These are phyloP conservation scores for Peromyscus nudipes DNA, from an alignment of 2,797 vertebrate species.

Conservation along the genomic window DNA sequence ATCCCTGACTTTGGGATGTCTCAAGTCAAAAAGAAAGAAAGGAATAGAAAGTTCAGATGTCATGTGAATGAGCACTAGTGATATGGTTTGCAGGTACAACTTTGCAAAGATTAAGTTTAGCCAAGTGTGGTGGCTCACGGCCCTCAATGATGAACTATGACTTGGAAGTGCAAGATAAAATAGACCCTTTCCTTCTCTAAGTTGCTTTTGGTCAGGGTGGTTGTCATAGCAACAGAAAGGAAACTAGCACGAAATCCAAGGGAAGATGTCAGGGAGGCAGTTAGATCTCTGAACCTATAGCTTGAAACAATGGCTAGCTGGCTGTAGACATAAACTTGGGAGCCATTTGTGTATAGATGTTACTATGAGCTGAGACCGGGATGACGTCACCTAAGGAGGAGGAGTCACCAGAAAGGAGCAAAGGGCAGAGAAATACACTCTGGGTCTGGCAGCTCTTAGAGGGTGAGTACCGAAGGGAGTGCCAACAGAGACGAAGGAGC, in stretches of 20 bases:
- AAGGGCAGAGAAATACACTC: neutral
- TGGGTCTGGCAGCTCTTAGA: neutral
- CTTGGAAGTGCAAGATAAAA: neutral
- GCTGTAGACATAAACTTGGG: neutral
- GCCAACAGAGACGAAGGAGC: neutral
- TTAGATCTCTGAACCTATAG: neutral
- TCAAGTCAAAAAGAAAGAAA: neutral
- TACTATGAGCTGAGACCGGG: neutral
- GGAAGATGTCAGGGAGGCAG: neutral
- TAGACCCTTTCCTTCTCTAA: neutral
- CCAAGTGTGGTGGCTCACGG: neutral
- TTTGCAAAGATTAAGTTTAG: neutral
- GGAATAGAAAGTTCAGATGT: neutral
- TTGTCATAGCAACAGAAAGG: slow-evolving; percentile 4
- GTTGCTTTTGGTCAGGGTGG: neutral
- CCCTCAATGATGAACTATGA: neutral
- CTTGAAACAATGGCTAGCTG: neutral
- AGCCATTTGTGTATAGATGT: neutral
- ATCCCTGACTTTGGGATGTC: neutral
- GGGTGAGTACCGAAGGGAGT: neutral
- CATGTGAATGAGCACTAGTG: neutral
- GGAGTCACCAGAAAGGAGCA: slow-evolving; percentile 2
- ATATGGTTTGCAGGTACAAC: neutral
- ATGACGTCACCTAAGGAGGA: neutral
- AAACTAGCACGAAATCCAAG: neutral